Percentiles rank a stretch among this genome's conserved stretches.
Conservation (phyloP, 1,140 invertebrate species). For the Formica exsecta region DNA sequence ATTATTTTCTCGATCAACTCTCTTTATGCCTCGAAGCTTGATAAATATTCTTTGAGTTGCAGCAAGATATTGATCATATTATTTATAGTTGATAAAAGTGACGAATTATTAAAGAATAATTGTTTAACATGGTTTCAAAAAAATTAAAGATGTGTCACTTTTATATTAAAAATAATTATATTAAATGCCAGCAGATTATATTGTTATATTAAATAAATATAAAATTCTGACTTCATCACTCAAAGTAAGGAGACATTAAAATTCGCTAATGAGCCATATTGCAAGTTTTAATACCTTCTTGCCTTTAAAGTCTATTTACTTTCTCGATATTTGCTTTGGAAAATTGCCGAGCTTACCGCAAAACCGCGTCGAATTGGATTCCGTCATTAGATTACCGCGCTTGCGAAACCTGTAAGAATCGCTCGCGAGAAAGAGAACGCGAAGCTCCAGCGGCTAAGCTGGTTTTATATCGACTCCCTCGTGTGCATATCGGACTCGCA, state of each 20-base stretch:
- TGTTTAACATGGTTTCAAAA: neutral
- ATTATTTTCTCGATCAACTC: neutral
- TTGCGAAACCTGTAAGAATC: conserved; percentile 25
- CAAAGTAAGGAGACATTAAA: neutral
- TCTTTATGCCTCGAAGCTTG: neutral
- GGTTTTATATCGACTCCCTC: neutral
- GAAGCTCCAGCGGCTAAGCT: neutral
- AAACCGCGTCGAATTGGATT: conserved; percentile 37
- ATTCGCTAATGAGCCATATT: conserved; percentile 2
- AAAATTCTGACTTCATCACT: neutral
- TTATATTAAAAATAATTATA: neutral
- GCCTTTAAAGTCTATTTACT: neutral
- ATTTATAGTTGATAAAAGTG: no score
- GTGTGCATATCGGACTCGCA: conserved; percentile 8
- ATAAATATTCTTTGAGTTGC: neutral
- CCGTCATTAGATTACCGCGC: conserved; percentile 19
- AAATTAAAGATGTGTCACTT: neutral
- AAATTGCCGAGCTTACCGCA: conserved; percentile 40
- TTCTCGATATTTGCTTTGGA: neutral
- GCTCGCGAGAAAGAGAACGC: conserved; percentile 10
- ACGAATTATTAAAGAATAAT: neutral
- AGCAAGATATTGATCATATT: neutral
- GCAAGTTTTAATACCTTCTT: conserved; percentile 10
- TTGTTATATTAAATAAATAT: neutral
- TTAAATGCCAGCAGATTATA: neutral